Percentiles rank a stretch among this genome's conserved stretches.
phyloP scores from a whole-genome alignment of 2,888 invertebrate species.

The Drosophila pseudotakahashii region DNA sequence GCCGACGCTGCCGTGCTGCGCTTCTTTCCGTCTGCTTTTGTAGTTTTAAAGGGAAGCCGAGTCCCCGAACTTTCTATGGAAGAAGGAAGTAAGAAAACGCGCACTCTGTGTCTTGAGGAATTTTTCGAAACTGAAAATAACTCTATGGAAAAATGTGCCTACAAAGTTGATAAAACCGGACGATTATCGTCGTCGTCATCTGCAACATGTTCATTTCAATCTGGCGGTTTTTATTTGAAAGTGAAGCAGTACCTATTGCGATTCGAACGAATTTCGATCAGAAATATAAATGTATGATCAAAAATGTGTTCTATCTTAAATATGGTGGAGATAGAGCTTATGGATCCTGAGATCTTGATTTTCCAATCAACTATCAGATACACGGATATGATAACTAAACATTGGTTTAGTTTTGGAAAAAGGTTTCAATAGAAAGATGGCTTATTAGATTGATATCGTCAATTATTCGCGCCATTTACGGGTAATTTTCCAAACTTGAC shows the following conservation, averaged over 20 bases:
- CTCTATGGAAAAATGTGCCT: conserved; percentile 3
- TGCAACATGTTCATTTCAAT: background rate
- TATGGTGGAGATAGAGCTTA: too few species aligned
- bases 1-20: conserved; percentile 11
- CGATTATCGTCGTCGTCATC: background rate
- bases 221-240: too few species aligned
- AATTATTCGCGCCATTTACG: too few species aligned
- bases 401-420: too few species aligned
- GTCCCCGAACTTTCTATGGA: conserved; percentile 7
- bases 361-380: too few species aligned
- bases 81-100: conserved; percentile 61
- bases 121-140: background rate
- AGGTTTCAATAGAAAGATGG: too few species aligned
- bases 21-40: conserved; percentile 20
- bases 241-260: background rate
- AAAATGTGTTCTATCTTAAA: too few species aligned
- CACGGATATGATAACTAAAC: too few species aligned
- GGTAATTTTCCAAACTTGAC: too few species aligned
- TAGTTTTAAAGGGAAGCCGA: conserved; percentile 6
- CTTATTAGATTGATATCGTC: too few species aligned
- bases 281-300: background rate
- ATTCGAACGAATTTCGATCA: background rate
- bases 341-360: too few species aligned
- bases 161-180: background rate
- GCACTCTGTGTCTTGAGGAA: conserved; percentile 10